Base-by-base conservation (phyloP, 2,888 invertebrate species). In the Acheta domesticus region DNA sequence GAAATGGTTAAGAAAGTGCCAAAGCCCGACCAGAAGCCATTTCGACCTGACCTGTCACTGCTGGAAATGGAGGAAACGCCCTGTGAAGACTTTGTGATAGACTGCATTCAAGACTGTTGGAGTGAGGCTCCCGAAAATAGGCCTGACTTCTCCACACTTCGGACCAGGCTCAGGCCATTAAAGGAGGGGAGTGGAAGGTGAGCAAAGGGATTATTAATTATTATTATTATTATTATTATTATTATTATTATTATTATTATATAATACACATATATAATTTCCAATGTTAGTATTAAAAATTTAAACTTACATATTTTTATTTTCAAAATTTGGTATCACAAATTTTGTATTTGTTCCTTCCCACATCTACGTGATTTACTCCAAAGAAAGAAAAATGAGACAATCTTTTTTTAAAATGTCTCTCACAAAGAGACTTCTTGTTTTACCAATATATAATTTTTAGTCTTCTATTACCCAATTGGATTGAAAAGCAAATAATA, bases 21-120 rank as follows among this genome's bases (percentile, higher is more conserved):
- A 80, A 85, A 87, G 79, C 91, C 92, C 78, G 92, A 91, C 73
- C 92, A 93, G 83, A 91, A 91, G 83, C 91, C 93, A 82, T 95
- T 95, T 87, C 91, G 96, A 82, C 96, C 96, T 14, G 93, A 94
- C 86, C 87, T 93, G 82, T 91, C 92, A 86, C 88, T 91, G 83
- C 90, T 95, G 62, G 89, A 93, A 80, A 36, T 75, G 23, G 91
- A 91, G 49, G 91, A 91, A 83, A 89, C 92, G 77, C 92, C 94
- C 80, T 93, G 93, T 86, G 93, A 94, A 80, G 95, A 95, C 83
- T 96, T 93, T 87, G 91, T 97, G 81, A 87, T 94, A 81, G 91
- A 91, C 82, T 93, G 94, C 85, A 96, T 98, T 90, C 91, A 90
- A 84, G 96, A 96, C 85, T 96, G 96, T 86, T 98, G 97, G 97